Evolutionary conservation across 2,113 vertebrate species (phyloP), one percentile per base, ranked within the genome.

Genomic region (Gnathonemus echidnorhynchus): DNA sequence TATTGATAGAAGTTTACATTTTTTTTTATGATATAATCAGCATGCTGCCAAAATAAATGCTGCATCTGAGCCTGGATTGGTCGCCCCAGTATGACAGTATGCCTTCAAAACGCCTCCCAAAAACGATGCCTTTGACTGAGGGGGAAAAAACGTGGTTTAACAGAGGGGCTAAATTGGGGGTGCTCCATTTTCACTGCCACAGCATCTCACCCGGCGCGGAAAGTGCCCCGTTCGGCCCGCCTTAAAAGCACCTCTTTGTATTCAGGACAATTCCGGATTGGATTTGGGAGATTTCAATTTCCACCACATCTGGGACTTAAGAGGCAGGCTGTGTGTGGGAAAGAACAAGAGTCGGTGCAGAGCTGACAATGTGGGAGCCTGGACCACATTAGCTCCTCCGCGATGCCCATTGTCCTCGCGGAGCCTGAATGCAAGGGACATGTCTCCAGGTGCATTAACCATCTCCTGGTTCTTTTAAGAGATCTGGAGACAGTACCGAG

Each of bases 231-330:
- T 91, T 91, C 85, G 13, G 89, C 45, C 31, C 42, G 11, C 56
- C 21, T 39, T 90, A 87, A 91, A 42, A 90, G 48, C 83, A 89
- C 48, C 92, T 90, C 91, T 92, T 93, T 49, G 90, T 93, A 90
- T 56, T 7, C 2, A 42, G 13, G 89, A 84, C 91, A 48, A 53
- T 90, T 92, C 90, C 88, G 74, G 91, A 92, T 93, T 94, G 91
- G 86, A 87, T 90, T 90, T 91, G 27, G 48, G 86, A 66, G 91
- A 93, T 93, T 94, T 93, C 91, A 90, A 91, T 95, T 93, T 93
- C 89, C 90, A 89, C 88, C 93, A 90, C 92, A 92, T 92, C 90
- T 89, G 91, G 90, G 90, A 86, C 7, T 91, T 91, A 90, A 93
- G 92, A 93, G 77, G 90, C 50, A 45, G 27, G 31, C 46, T 49